Evolutionary conservation across 2,797 vertebrate species (phyloP).

Genomic region (Carapus acus): DNA sequence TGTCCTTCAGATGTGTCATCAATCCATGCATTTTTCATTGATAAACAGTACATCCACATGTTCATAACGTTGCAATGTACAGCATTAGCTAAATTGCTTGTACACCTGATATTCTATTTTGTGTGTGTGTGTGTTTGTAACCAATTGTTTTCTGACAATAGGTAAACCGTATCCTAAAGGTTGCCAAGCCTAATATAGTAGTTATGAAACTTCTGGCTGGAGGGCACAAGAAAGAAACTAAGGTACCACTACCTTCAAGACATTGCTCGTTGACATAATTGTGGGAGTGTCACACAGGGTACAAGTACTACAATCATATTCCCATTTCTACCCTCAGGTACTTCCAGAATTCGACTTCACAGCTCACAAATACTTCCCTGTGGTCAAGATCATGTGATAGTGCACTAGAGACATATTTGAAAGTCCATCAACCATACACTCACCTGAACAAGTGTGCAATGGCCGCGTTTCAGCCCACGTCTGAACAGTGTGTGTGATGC

Average conservation of each 20-base stretch:
- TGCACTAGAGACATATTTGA: background rate
- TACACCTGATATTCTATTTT: too few species aligned
- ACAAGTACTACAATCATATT: background rate
- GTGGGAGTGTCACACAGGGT: background rate
- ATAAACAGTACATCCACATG: too few species aligned
- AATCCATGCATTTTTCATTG: too few species aligned
- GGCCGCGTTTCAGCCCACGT: constrained; percentile 22
- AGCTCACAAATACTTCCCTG: constrained; percentile 95
- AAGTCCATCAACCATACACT: constrained; percentile 4
- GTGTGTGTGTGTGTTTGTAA: constrained; percentile 6
- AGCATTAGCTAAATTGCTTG: too few species aligned
- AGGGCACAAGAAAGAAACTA: constrained; percentile 97
- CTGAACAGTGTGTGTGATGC: constrained; percentile 18
- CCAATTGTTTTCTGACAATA: constrained; percentile 50
- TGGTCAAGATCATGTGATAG: constrained; percentile 88
- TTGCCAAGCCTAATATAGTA: constrained; percentile 97
- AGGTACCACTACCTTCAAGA: constrained; percentile 68
- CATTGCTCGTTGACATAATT: too few species aligned
- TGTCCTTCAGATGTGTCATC: too few species aligned
- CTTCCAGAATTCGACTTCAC: constrained; percentile 98
- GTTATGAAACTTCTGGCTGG: constrained; percentile 97
- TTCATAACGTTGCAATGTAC: too few species aligned
- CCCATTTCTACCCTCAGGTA: constrained; percentile 70
- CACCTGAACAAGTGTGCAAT: constrained; percentile 25
- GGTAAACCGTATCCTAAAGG: constrained; percentile 93